phyloP scores from a whole-genome alignment of 2,797 vertebrate genomes.

The Furcifer pardalis region DNA sequence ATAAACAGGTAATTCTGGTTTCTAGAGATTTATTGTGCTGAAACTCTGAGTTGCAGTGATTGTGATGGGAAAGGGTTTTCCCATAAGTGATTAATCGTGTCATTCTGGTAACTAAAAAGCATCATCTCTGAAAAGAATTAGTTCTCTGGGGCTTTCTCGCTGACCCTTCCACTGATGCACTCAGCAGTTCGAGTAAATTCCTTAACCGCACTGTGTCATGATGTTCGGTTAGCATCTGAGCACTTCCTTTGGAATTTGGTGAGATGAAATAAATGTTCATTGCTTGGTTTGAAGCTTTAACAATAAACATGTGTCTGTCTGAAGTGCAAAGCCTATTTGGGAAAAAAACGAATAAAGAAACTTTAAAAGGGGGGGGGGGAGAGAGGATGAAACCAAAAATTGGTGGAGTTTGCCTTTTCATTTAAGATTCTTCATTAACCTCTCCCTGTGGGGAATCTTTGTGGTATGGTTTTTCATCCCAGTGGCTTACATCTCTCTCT shows the following conservation, averaged over 20 bases:
- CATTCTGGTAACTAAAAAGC: slow-evolving; percentile 8
- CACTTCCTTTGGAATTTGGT: slow-evolving; percentile 27
- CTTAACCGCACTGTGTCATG: not conserved
- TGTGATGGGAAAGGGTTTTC: not conserved
- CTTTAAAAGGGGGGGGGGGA: no score
- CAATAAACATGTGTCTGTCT: slow-evolving; percentile 47
- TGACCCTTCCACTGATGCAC: slow-evolving; percentile 23
- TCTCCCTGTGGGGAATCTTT: slow-evolving; percentile 8
- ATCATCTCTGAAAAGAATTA: not conserved
- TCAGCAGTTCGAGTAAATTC: not conserved
- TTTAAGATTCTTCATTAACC: slow-evolving; percentile 22
- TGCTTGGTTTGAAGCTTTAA: slow-evolving; percentile 30
- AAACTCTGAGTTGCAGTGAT: not conserved
- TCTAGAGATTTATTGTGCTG: not conserved
- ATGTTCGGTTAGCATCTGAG: slow-evolving; percentile 26
- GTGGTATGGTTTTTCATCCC: slow-evolving; percentile 44
- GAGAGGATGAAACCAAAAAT: slow-evolving; percentile 25
- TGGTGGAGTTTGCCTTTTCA: slow-evolving; percentile 41
- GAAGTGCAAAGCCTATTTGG: not conserved
- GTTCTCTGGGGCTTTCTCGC: not conserved
- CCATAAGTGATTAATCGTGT: not conserved
- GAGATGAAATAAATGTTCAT: slow-evolving; percentile 45
- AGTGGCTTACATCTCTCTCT: slow-evolving; percentile 32
- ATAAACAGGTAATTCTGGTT: not conserved
- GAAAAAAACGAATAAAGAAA: slow-evolving; percentile 6